A percentile compares a stretch with the other conserved stretches of the same genome.
These are phyloP conservation scores for Aspiorhynchus laticeps DNA, from an alignment of 2,113 vertebrate genomes.

Conservation along the genomic window DNA sequence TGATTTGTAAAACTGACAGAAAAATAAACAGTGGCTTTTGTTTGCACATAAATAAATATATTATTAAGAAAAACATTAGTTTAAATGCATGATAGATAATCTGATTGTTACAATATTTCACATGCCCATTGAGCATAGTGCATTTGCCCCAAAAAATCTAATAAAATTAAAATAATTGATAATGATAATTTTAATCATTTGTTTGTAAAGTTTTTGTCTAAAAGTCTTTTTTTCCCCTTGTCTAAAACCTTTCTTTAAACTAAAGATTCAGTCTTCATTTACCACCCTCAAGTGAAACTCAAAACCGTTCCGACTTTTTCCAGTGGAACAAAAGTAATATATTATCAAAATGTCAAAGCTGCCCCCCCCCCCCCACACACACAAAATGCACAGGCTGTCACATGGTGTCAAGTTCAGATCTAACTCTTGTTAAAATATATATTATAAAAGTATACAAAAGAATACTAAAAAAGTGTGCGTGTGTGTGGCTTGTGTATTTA, in stretches of 20 bases:
- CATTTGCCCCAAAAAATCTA: no score
- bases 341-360: background rate
- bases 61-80: background rate
- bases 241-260: no score
- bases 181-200: no score
- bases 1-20: background rate
- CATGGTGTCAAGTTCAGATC: background rate
- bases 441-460: no score
- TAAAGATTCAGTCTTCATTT: background rate
- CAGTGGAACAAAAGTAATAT: background rate
- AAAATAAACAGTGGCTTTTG: background rate
- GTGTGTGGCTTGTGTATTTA: no score
- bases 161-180: no score
- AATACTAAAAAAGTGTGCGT: no score
- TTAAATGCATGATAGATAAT: background rate
- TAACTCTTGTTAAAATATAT: background rate
- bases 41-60: background rate
- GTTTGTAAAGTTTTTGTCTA: no score
- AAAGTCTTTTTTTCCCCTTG: no score
- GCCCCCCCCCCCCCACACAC: no score
- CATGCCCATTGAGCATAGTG: background rate
- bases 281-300: background rate
- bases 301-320: background rate
- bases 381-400: no score
- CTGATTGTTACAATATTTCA: background rate